These are phyloP conservation scores for Apocheima hispidaria DNA, from an alignment of 2,888 invertebrate genomes.

Conservation along the genomic window DNA sequence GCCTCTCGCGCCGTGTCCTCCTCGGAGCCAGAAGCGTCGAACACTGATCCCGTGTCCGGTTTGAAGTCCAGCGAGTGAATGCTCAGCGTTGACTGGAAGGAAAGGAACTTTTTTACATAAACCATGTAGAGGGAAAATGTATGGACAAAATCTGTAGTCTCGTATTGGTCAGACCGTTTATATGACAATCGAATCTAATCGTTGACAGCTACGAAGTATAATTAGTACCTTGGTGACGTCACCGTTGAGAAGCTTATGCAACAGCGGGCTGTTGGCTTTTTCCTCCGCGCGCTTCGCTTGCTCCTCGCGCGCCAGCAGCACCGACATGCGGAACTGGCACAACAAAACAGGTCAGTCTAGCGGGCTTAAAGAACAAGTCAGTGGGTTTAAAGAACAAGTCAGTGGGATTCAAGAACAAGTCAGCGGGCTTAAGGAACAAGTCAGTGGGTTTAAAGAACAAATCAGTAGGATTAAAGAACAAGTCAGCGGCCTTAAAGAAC, in stretches of 20 bases:
- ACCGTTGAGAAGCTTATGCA: slow-evolving; percentile 62
- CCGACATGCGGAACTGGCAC: slow-evolving; percentile 90
- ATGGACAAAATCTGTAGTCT: not conserved
- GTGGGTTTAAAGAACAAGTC: too few relatives aligned
- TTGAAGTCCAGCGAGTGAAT: slow-evolving; percentile 56
- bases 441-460: too few relatives aligned
- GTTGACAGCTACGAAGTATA: too few relatives aligned
- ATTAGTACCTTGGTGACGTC: slow-evolving; percentile 55
- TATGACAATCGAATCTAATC: too few relatives aligned
- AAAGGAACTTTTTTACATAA: not conserved
- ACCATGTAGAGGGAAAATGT: not conserved
- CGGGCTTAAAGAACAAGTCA: too few relatives aligned
- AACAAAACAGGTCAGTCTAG: too few relatives aligned
- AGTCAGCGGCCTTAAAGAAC: too few relatives aligned
- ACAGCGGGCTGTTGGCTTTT: slow-evolving; percentile 72
- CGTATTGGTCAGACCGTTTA: too few relatives aligned
- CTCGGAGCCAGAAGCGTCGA: slow-evolving; percentile 54
- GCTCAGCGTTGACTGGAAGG: slow-evolving; percentile 67
- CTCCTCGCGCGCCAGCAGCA: slow-evolving; percentile 89
- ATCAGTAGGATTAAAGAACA: too few relatives aligned
- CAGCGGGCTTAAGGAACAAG: too few relatives aligned
- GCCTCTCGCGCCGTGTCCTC: slow-evolving; percentile 50
- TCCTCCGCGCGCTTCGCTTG: slow-evolving; percentile 72
- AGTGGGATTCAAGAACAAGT: too few relatives aligned
- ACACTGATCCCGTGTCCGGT: slow-evolving; percentile 49